phyloP scores from a whole-genome alignment of 2,113 vertebrate species.

The Notothenia coriiceps region DNA sequence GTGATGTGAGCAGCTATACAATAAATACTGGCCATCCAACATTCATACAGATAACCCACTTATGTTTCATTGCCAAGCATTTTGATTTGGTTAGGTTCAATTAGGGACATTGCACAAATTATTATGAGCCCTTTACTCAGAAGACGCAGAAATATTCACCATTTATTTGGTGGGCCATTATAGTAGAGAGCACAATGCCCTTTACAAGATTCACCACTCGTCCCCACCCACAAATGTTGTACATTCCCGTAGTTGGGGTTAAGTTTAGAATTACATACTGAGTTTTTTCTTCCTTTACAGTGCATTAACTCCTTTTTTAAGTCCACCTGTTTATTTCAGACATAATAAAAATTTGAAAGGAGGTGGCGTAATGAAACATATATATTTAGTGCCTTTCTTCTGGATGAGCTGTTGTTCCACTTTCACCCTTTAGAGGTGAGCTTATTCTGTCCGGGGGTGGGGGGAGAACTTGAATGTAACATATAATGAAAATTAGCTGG shows the following conservation, averaged over 20 bases:
- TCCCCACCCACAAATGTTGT: neutral
- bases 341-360: neutral
- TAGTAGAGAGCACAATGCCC: neutral
- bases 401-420: neutral
- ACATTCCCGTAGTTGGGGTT: too few relatives aligned
- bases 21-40: neutral
- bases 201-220: neutral
- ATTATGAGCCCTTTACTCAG: too few relatives aligned
- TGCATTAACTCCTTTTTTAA: neutral
- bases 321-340: neutral
- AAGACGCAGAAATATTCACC: neutral
- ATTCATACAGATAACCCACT: neutral
- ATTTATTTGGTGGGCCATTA: neutral
- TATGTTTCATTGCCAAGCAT: neutral
- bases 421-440: neutral
- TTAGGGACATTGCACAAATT: neutral
- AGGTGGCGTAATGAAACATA: neutral
- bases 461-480: slow-evolving; percentile 71
- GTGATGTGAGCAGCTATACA: neutral
- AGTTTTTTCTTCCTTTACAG: neutral
- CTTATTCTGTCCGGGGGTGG: neutral
- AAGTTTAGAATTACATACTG: neutral
- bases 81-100: neutral
- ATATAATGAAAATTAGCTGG: slow-evolving; percentile 77
- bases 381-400: neutral